phyloP scores from a whole-genome alignment of 2,113 vertebrate genomes.

The Heptranchias perlo region DNA sequence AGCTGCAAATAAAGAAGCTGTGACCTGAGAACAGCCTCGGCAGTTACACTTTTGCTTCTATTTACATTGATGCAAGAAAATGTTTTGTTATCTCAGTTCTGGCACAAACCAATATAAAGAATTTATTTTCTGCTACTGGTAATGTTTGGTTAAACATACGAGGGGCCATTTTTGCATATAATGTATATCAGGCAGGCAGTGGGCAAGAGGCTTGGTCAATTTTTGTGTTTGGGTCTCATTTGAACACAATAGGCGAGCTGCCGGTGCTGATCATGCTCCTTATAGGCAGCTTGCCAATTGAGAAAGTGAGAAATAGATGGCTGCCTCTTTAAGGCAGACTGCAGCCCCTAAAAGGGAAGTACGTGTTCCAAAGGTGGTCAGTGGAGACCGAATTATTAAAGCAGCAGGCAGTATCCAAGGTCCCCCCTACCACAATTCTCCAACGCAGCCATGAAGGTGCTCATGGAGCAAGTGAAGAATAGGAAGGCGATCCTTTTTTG shows the following conservation, averaged over 20 bases:
- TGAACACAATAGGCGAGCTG: neutral
- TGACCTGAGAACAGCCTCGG: neutral
- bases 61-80: constrained; percentile 19
- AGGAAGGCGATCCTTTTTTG: neutral
- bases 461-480: neutral
- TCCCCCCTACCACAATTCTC: neutral
- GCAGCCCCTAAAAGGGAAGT: neutral
- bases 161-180: neutral
- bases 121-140: neutral
- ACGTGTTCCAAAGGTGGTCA: neutral
- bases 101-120: neutral
- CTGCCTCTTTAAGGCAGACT: neutral
- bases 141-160: neutral
- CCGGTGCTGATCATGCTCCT: no score
- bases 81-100: neutral
- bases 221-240: neutral
- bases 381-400: neutral
- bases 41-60: constrained; percentile 1
- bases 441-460: neutral
- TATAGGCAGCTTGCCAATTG: neutral
- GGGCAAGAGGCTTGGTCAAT: neutral
- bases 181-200: neutral
- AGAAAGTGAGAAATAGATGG: neutral
- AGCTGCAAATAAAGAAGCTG: constrained; percentile 28
- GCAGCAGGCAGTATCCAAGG: neutral